These are phyloP conservation scores for Peromyscus nudipes DNA, from an alignment of 2,797 vertebrate species.

Conservation along the genomic window DNA sequence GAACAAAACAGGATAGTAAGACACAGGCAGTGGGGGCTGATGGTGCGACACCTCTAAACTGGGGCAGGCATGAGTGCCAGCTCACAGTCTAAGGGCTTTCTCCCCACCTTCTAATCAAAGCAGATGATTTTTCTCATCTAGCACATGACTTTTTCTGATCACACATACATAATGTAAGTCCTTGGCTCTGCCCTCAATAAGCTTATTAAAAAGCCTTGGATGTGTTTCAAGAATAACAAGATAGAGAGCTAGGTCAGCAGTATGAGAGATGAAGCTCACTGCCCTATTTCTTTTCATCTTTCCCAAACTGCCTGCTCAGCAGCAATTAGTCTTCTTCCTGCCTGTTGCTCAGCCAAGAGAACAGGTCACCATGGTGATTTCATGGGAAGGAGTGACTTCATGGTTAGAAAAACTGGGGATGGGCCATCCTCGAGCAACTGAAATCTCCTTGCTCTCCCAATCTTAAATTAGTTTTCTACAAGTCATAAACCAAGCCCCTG, in stretches of 20 bases:
- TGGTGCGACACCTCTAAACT: constrained; percentile 80
- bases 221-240: not conserved
- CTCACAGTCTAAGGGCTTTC: constrained; percentile 69
- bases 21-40: constrained; percentile 85
- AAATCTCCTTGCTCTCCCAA: not conserved
- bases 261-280: not conserved
- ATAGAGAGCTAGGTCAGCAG: not conserved
- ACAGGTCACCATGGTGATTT: not conserved
- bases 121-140: not conserved
- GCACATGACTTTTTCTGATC: not conserved
- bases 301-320: not conserved
- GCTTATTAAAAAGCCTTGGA: not conserved
- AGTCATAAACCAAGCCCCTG: not conserved
- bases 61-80: constrained; percentile 62
- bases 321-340: not conserved
- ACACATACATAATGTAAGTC: not conserved
- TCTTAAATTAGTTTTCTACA: constrained; percentile 28
- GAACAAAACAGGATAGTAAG: constrained; percentile 92
- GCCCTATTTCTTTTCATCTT: not conserved
- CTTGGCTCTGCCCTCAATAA: not conserved
- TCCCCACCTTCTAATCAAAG: not conserved
- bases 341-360: not conserved
- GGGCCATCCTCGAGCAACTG: not conserved
- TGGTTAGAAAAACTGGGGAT: not conserved
- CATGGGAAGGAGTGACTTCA: not conserved